Evolutionary conservation across 2,797 vertebrate genomes (phyloP).

Genomic region (Australoheros facetus): DNA sequence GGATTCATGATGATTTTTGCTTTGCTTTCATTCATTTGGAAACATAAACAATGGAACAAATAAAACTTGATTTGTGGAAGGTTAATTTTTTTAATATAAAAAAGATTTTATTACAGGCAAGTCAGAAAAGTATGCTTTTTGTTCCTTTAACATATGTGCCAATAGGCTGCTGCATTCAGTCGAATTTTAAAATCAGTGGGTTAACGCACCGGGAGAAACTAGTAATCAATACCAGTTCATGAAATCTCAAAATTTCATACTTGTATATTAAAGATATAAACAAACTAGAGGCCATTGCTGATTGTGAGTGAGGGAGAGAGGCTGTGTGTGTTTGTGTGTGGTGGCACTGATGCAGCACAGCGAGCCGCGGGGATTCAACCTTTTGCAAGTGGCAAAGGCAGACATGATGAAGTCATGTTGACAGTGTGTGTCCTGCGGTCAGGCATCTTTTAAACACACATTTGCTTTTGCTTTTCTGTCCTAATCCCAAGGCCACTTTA

Average conservation of each 20-base stretch:
- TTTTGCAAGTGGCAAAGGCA: conserved; percentile 80
- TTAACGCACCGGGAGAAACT: neutral
- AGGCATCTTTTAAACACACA: conserved; percentile 56
- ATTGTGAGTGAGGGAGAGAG: conserved; percentile 22
- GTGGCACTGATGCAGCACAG: conserved; percentile 59
- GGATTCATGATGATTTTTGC: neutral
- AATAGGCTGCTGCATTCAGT: neutral
- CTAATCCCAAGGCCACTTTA: conserved; percentile 38
- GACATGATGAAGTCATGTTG: conserved; percentile 76
- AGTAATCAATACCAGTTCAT: conserved; percentile 16
- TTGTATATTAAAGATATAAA: conserved; percentile 45
- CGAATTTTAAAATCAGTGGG: conserved; percentile 11
- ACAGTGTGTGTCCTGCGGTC: conserved; percentile 65
- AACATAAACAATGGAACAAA: neutral
- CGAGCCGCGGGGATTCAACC: conserved; percentile 70
- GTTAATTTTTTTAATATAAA: neutral
- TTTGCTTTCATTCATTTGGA: neutral
- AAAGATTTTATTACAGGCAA: neutral
- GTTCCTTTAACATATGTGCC: neutral
- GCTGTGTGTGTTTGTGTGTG: conserved; percentile 6
- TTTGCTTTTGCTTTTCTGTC: conserved; percentile 55
- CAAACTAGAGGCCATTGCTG: conserved; percentile 36
- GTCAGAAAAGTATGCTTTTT: neutral
- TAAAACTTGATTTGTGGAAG: neutral
- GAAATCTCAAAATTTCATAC: conserved; percentile 22